These are phyloP conservation scores for Crocuta crocuta DNA, from an alignment of 2,113 vertebrate species.

Conservation along the genomic window DNA sequence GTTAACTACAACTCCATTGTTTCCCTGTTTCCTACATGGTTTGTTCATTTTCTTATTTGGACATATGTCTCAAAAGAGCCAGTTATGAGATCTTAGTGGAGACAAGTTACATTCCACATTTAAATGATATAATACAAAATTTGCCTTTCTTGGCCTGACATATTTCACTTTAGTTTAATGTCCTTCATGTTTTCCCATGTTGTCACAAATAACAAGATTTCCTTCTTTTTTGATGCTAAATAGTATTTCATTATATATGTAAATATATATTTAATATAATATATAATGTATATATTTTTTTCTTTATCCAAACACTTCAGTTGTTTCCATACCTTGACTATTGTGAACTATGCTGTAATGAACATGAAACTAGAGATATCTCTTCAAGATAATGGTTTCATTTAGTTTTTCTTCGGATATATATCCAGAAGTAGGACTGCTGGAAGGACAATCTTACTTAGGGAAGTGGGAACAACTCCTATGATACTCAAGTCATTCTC, in stretches of 20 bases:
- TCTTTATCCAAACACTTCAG: neutral
- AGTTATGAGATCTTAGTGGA: neutral
- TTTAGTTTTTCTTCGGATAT: neutral
- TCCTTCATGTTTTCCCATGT: neutral
- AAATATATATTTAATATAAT: no score
- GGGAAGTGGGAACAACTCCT: neutral
- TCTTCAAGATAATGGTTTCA: no score
- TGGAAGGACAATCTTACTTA: neutral
- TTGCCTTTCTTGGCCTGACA: neutral
- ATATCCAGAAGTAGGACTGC: neutral
- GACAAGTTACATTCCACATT: neutral
- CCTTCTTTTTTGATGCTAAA: neutral
- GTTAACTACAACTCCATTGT: neutral
- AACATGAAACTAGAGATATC: no score
- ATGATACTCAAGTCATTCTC: neutral
- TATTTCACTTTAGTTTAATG: neutral
- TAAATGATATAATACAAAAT: neutral
- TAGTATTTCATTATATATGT: neutral
- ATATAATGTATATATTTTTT: neutral
- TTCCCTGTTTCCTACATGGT: neutral
- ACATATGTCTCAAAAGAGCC: neutral
- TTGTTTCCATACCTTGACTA: neutral
- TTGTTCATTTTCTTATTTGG: neutral
- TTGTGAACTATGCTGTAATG: neutral
- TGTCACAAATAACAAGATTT: neutral